phyloP scores from a whole-genome alignment of 53 echinoderm and acorn worm species.

The Luidia sarsii region DNA sequence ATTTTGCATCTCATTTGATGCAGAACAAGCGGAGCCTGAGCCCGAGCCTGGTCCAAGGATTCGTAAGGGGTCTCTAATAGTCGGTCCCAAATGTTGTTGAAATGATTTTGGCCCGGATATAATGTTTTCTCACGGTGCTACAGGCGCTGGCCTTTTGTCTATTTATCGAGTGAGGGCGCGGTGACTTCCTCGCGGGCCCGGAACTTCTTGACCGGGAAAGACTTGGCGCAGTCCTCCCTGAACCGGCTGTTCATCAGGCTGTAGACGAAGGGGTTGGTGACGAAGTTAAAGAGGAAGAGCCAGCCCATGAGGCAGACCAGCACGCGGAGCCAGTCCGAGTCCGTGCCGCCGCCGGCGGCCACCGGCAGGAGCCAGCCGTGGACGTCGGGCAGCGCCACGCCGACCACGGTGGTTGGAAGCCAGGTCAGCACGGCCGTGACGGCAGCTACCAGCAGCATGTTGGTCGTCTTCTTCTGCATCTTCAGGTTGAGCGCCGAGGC shows the following conservation, averaged over 20 bases:
- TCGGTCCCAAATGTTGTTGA: too few species aligned
- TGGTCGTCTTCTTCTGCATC: slow-evolving; percentile 47
- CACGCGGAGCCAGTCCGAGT: not conserved
- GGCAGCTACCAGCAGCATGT: slow-evolving; percentile 42
- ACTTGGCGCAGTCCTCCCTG: slow-evolving; percentile 36
- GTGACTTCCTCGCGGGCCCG: too few species aligned
- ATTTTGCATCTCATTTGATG: too few species aligned
- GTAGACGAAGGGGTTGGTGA: slow-evolving; percentile 47
- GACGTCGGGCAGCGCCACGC: not conserved
- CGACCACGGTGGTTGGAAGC: slow-evolving; percentile 24
- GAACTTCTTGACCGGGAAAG: too few species aligned
- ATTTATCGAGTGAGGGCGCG: too few species aligned
- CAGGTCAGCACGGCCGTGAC: slow-evolving; percentile 31
- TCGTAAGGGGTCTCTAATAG: too few species aligned
- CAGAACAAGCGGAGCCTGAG: too few species aligned
- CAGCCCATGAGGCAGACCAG: slow-evolving; percentile 36
- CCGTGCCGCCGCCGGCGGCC: too few species aligned
- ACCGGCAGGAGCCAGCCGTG: slow-evolving; percentile 10
- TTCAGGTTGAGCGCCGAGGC: slow-evolving; percentile 44
- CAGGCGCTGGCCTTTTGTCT: too few species aligned
- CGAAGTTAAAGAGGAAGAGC: slow-evolving; percentile 44
- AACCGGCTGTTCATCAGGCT: slow-evolving; percentile 49
- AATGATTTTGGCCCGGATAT: too few species aligned
- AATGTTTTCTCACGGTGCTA: too few species aligned
- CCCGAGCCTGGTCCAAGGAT: too few species aligned